Evolutionary conservation across 92 coral and sea anemone species (phyloP).

Genomic region (Epizoanthus scotinus): DNA sequence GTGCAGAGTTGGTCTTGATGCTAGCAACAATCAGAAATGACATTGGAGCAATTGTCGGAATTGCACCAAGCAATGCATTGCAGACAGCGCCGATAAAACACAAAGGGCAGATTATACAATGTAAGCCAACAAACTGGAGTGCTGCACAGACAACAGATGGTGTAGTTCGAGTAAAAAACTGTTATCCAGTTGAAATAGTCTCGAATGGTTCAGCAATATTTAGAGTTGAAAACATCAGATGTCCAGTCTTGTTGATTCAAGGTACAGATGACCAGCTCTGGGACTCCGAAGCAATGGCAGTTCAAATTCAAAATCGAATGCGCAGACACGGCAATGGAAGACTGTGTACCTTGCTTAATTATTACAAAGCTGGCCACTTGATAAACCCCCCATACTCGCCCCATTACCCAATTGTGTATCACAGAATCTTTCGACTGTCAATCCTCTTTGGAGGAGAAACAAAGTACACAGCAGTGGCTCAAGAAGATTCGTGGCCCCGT

Average conservation of each 20-base stretch:
- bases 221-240: slow-evolving; percentile 9
- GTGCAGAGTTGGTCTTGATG: slow-evolving; percentile 65
- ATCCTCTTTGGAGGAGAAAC: slow-evolving; percentile 28
- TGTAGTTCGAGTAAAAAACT: too few species aligned
- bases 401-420: not conserved
- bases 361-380: slow-evolving; percentile 41
- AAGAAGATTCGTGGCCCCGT: slow-evolving; percentile 41
- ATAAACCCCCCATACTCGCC: slow-evolving; percentile 41
- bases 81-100: slow-evolving; percentile 52
- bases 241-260: slow-evolving; percentile 22
- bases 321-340: slow-evolving; percentile 1
- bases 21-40: slow-evolving; percentile 59
- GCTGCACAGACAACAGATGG: not conserved
- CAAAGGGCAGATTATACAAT: slow-evolving; percentile 51
- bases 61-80: slow-evolving; percentile 70
- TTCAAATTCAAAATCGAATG: slow-evolving; percentile 2
- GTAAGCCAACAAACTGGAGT: not conserved
- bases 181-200: not conserved
- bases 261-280: slow-evolving; percentile 31
- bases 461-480: slow-evolving; percentile 24
- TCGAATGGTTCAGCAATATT: not conserved
- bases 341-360: slow-evolving; percentile 23
- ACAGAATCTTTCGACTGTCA: not conserved
- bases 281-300: not conserved
- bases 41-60: slow-evolving; percentile 62